Conservation (phyloP, 2,797 vertebrate genomes). For the Fistularia commersonii region DNA sequence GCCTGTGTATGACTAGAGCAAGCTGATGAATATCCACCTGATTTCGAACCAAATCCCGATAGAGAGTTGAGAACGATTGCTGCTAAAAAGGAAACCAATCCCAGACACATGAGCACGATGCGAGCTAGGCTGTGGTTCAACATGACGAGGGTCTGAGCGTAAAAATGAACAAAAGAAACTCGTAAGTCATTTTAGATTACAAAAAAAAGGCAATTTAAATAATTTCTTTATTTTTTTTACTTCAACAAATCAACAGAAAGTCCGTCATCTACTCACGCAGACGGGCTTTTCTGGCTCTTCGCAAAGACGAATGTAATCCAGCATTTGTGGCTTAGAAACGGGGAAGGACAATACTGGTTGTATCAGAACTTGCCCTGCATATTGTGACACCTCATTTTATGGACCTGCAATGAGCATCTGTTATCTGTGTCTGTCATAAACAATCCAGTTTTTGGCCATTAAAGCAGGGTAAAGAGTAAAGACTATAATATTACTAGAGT, state of each 20-base stretch:
- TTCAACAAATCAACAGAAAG: neutral
- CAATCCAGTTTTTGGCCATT: constrained; percentile 13
- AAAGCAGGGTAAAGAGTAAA: constrained; percentile 32
- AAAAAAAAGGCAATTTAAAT: too few species aligned
- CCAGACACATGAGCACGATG: constrained; percentile 48
- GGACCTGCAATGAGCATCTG: constrained; percentile 10
- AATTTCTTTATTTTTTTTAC: too few species aligned
- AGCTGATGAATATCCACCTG: constrained; percentile 44
- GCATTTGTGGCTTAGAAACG: neutral
- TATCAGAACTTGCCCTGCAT: neutral
- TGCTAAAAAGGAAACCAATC: constrained; percentile 34
- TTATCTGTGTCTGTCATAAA: constrained; percentile 55
- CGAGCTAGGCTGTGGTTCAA: constrained; percentile 22
- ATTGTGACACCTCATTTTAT: constrained; percentile 48
- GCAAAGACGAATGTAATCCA: neutral
- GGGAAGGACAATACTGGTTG: neutral
- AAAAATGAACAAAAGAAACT: constrained; percentile 21
- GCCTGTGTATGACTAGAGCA: neutral
- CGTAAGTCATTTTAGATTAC: too few species aligned
- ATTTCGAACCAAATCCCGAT: constrained; percentile 40
- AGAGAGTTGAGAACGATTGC: constrained; percentile 50
- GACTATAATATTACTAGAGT: constrained; percentile 6
- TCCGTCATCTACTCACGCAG: neutral
- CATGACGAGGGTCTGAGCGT: constrained; percentile 39
- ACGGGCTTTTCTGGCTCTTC: neutral